Base-by-base conservation (phyloP, 2,888 invertebrate species). In the Blomia tropicalis region DNA sequence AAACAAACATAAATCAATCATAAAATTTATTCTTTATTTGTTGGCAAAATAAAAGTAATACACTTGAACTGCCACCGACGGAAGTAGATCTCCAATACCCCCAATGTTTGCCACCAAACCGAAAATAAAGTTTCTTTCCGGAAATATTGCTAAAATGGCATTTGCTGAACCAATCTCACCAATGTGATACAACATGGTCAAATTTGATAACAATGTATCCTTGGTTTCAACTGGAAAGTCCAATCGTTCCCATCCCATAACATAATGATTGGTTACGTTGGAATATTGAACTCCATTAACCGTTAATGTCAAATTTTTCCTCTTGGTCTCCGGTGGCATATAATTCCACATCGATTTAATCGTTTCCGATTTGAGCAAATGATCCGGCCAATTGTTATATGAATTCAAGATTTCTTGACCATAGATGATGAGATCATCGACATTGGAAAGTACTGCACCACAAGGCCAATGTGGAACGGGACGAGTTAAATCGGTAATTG, bases 141-240 rank as follows among this genome's bases (percentile, higher is more conserved):
- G 77, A 30, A 76, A 60, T 47, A 78, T 71, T 1, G 77, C 66
- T 4, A 79, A 70, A 11, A 76, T 72, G 63, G 78, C 78, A 44
- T 76, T 77, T 0, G 76, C 78, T 4, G 80, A 80, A 3, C 79
- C 72, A 23, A 79, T 79, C n/a, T 74, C 78, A 1, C 80, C 80
- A n/a, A 70, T 80, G 80, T 11, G 68, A 71, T 0, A 76, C 72
- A 65, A 69, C 71, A 31, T 36, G 19, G 3, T 69, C 69, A 2
- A 71, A 71, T 1, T 70, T 68, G 1, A 27, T n/a, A 4, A 76
- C 72, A 23, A 63, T 69, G 76, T 77, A 78, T 5, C 77, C 78
- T 70, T 78, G 70, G n/a, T 74, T 77, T 68, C 76, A 76, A 31
- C 23, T 60, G 2, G 59, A 64, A 54, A 36, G 11, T 25, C 47